Percentiles rank a stretch among this genome's conserved stretches.
Evolutionary conservation across 2,797 vertebrate species (phyloP).

Genomic region (Sphaeramia orbicularis): DNA sequence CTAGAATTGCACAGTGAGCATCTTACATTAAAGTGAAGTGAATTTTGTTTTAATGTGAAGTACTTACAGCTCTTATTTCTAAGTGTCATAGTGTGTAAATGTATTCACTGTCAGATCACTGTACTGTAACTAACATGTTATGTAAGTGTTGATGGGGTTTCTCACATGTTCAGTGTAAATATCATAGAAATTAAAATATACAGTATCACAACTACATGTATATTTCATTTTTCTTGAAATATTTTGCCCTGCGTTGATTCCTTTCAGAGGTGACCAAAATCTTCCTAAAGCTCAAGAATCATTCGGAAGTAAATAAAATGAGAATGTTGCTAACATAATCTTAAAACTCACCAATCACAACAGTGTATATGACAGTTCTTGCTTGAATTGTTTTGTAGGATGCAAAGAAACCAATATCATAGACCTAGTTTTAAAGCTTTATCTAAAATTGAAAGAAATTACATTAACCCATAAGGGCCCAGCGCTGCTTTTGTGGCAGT

Average conservation of each 20-base stretch:
- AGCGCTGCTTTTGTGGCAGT: too few relatives aligned
- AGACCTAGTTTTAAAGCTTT: too few relatives aligned
- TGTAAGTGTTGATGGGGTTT: slow-evolving; percentile 5
- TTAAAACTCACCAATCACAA: too few relatives aligned
- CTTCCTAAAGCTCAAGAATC: not conserved
- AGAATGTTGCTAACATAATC: not conserved
- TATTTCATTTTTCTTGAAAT: not conserved
- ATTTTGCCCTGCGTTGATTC: not conserved
- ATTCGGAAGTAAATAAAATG: not conserved
- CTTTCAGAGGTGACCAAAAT: not conserved
- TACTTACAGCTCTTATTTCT: not conserved
- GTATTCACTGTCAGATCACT: not conserved
- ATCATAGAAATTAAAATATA: slow-evolving; percentile 5
- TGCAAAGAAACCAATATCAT: too few relatives aligned
- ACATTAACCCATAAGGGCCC: too few relatives aligned
- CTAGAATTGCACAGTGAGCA: not conserved
- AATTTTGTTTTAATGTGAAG: not conserved
- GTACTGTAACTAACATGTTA: not conserved
- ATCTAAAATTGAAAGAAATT: too few relatives aligned
- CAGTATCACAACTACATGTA: not conserved
- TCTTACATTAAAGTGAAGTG: not conserved
- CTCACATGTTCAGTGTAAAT: too few relatives aligned
- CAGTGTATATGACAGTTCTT: too few relatives aligned
- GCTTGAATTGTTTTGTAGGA: too few relatives aligned
- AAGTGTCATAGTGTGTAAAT: not conserved